phyloP scores from a whole-genome alignment of 2,888 invertebrate genomes.

The Cephus spinipes region DNA sequence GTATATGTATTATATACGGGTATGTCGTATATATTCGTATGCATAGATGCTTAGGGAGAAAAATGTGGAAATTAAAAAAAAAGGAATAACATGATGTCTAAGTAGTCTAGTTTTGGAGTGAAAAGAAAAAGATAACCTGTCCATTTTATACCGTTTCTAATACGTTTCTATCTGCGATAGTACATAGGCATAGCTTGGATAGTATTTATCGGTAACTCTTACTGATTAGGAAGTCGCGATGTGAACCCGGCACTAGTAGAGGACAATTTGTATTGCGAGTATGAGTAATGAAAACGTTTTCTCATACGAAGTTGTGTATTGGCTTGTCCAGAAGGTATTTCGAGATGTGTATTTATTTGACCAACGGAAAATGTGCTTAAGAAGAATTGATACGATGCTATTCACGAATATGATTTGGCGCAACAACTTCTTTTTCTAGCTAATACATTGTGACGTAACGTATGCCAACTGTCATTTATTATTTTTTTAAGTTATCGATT shows the following conservation, averaged over 20 bases:
- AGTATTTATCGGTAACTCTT: constrained; percentile 59
- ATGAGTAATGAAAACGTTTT: background rate
- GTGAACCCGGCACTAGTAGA: constrained; percentile 2
- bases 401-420: no score
- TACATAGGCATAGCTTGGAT: constrained; percentile 56
- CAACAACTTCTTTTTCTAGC: no score
- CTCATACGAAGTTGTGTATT: background rate
- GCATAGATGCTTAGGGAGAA: background rate
- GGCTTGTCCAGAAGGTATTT: background rate
- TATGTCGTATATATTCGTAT: background rate
- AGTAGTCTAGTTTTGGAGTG: background rate
- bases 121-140: constrained; percentile 40
- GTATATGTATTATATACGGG: constrained; percentile 12
- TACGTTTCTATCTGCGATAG: constrained; percentile 61
- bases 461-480: background rate
- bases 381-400: background rate
- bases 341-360: background rate
- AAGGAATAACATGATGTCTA: background rate
- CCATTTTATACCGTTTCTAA: constrained; percentile 66
- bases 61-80: constrained; percentile 2
- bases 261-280: background rate
- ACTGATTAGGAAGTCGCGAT: constrained; percentile 27
- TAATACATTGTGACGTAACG: background rate
- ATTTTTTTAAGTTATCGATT: background rate
- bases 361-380: background rate